Base-by-base conservation (phyloP, 2,113 vertebrate species). In the Leucoraja erinaceus region DNA sequence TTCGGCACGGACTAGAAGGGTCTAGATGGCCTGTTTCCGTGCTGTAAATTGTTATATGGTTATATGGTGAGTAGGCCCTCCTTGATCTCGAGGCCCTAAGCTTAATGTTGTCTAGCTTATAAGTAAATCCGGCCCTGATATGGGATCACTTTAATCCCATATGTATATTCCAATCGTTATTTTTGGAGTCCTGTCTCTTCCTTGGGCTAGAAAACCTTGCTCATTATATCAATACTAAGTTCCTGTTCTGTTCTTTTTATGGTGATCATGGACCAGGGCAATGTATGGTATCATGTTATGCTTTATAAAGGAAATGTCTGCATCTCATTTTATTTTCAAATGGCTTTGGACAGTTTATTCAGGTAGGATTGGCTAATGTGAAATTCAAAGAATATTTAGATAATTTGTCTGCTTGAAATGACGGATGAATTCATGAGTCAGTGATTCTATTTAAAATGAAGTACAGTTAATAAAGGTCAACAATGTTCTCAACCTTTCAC, bases 401-500 rank as follows among this genome's bases (percentile, higher is more conserved):
- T 91, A 91, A 72, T 70, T 70, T 91, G 33, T 54, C 72, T 91
- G 90, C 38, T 54, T 47, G 31, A 72, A 72, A 72, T 54, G 38
- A 54, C 90, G 70, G 88, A 72, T 91, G 76, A 93, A 94, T n/a
- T 93, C 94, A 33, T 3, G 88, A 93, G 22, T 93, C 92, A 0
- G 5, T 90, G 0, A 0, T 0, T 93, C 93, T 70, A 90, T 22
- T 93, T 94, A 93, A 81, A 63, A 94, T 93, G 59, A 91, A 78
- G 18, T 47, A 12, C 78, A 93, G 25, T n/a, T 93, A 28, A 28
- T 91, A 12, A 47, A 93, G 31, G 68, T 90, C 81, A 94, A 74
- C 79, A 84, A 84, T 75, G 47, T 93, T 75, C 61, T 93, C 54
- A 91, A 72, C 93, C 79, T 86, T 83, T 93, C 81, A 86, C 66